phyloP scores from a whole-genome alignment of 2,888 invertebrate species.

The Amblyjoppa proteus region DNA sequence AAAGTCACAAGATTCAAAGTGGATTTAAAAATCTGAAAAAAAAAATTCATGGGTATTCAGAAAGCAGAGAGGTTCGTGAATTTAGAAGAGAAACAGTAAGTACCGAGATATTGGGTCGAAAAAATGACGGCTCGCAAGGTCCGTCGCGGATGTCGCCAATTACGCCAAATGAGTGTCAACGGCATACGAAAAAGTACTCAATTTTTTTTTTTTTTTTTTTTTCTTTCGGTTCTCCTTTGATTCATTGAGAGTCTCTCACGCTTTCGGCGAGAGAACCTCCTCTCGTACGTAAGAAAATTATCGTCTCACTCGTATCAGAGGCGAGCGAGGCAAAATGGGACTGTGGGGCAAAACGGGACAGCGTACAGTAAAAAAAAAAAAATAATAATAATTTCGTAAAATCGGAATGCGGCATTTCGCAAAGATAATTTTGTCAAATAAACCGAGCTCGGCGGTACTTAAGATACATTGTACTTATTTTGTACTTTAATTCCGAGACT shows the following conservation, averaged over 20 bases:
- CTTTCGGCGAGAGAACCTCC: background rate
- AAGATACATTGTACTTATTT: too few species aligned
- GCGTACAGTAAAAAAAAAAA: too few species aligned
- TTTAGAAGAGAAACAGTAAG: constrained; percentile 41
- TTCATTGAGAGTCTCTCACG: background rate
- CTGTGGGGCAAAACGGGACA: too few species aligned
- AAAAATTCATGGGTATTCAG: background rate
- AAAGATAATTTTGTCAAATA: too few species aligned
- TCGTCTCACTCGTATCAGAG: background rate
- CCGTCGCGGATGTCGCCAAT: constrained; percentile 66
- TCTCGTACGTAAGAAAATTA: background rate
- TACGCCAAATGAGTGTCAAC: constrained; percentile 33
- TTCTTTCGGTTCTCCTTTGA: constrained; percentile 10
- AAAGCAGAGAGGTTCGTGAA: constrained; percentile 12
- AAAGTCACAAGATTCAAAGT: too few species aligned
- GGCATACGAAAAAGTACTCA: constrained; percentile 21
- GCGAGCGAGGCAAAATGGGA: too few species aligned
- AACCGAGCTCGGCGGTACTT: too few species aligned
- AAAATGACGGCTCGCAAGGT: constrained; percentile 32
- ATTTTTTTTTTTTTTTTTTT: background rate
- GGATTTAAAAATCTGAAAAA: too few species aligned
- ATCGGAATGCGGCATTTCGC: too few species aligned
- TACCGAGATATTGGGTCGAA: constrained; percentile 43
- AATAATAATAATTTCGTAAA: too few species aligned
- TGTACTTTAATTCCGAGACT: too few species aligned